Evolutionary conservation across 2,888 invertebrate species (phyloP).

Genomic region (Aspidiotus rigidus): DNA sequence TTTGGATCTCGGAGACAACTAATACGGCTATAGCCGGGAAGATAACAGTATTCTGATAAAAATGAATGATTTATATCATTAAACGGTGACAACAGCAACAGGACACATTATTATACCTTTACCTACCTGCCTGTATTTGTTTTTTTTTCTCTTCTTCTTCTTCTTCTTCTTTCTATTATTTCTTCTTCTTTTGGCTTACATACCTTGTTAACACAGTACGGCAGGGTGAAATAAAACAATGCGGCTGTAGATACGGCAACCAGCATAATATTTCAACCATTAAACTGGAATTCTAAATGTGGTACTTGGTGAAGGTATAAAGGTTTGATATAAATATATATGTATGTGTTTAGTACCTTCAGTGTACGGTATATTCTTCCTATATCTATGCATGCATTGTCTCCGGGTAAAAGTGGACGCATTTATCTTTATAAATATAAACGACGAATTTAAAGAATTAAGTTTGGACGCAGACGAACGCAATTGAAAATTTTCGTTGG

Average conservation of each 20-base stretch:
- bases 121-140: conserved; percentile 17
- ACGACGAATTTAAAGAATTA: conserved; percentile 20
- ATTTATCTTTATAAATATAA: conserved; percentile 17
- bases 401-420: conserved; percentile 23
- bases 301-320: conserved; percentile 11
- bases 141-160: conserved; percentile 5
- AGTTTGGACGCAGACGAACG: conserved; percentile 15
- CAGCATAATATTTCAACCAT: conserved; percentile 32
- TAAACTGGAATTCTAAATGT: conserved; percentile 24
- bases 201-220: conserved; percentile 14
- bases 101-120: conserved; percentile 31
- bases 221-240: conserved; percentile 27
- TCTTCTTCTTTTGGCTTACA: conserved; percentile 2
- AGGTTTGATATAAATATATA: not conserved
- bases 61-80: conserved; percentile 33
- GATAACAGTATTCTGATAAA: conserved; percentile 30
- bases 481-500: not conserved
- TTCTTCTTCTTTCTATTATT: not conserved
- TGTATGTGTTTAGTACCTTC: conserved; percentile 3
- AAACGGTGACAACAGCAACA: conserved; percentile 33
- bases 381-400: conserved; percentile 20
- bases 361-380: not conserved
- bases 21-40: conserved; percentile 24
- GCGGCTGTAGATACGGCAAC: conserved; percentile 28
- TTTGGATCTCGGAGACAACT: conserved; percentile 10